These are phyloP conservation scores for Eriocheir sinensis DNA, from an alignment of 1,140 invertebrate genomes.

Conservation along the genomic window DNA sequence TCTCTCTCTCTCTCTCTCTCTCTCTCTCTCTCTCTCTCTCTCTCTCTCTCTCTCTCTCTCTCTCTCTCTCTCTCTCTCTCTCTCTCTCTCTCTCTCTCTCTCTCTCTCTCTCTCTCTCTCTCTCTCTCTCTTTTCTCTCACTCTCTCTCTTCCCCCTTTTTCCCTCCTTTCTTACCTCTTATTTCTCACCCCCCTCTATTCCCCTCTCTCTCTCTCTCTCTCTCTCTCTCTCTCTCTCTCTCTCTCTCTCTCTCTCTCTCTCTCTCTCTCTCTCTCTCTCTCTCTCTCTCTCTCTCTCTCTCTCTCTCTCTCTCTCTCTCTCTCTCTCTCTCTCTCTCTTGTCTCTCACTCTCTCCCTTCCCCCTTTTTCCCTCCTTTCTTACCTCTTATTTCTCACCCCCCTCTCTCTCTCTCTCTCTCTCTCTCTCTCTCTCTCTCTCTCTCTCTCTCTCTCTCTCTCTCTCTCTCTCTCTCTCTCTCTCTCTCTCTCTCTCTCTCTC, in stretches of 20 bases:
- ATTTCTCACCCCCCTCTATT: not conserved
- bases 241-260: slow-evolving; percentile 1
- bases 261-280: not conserved
- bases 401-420: not conserved
- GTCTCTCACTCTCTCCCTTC: not conserved
- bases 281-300: not conserved
- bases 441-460: not conserved
- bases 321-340: not conserved
- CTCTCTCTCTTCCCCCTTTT: not conserved
- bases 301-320: not conserved
- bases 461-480: not conserved
- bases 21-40: not conserved
- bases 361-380: not conserved
- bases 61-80: not conserved
- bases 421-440: not conserved
- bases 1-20: not conserved
- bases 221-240: slow-evolving; percentile 14
- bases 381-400: not conserved
- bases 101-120: not conserved
- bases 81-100: not conserved
- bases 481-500: not conserved
- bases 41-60: not conserved
- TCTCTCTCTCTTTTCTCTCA: not conserved
- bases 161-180: not conserved
- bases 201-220: not conserved